Conservation (phyloP, 2,113 vertebrate species). For the Terrapene triunguis region DNA sequence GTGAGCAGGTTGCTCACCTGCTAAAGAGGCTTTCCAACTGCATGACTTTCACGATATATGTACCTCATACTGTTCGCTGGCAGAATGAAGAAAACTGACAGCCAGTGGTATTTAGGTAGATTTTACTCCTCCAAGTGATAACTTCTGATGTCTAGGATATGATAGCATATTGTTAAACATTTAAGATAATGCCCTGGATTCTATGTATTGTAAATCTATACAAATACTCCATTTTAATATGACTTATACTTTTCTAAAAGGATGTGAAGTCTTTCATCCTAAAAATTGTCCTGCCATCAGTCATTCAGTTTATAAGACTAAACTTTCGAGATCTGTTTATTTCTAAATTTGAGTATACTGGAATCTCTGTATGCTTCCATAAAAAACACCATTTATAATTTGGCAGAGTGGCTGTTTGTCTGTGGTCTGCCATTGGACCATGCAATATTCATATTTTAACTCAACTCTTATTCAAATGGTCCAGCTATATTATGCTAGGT, state of each 20-base stretch:
- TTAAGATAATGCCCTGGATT: fast-evolving
- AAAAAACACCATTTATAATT: not conserved
- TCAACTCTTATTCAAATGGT: not conserved
- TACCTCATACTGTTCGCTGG: not conserved
- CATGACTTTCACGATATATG: not conserved
- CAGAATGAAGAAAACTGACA: not conserved
- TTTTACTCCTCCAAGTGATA: not conserved
- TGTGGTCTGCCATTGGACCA: not conserved
- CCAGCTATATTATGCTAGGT: fast-evolving
- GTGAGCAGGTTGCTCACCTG: not conserved
- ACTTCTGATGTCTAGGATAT: not conserved
- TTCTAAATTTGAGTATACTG: not conserved
- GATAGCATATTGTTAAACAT: not conserved
- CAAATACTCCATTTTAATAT: not conserved
- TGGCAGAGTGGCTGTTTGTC: not conserved
- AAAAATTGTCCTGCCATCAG: not conserved
- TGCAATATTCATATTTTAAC: not conserved
- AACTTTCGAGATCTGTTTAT: not conserved
- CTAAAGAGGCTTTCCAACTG: not conserved
- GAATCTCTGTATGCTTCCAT: not conserved
- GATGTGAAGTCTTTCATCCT: fast-evolving
- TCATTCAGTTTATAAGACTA: not conserved
- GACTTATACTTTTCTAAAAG: not conserved
- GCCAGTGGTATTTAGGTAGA: not conserved
- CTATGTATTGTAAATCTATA: not conserved